Base-by-base conservation (phyloP, 2,113 vertebrate species). In the Macaca mulatta region DNA sequence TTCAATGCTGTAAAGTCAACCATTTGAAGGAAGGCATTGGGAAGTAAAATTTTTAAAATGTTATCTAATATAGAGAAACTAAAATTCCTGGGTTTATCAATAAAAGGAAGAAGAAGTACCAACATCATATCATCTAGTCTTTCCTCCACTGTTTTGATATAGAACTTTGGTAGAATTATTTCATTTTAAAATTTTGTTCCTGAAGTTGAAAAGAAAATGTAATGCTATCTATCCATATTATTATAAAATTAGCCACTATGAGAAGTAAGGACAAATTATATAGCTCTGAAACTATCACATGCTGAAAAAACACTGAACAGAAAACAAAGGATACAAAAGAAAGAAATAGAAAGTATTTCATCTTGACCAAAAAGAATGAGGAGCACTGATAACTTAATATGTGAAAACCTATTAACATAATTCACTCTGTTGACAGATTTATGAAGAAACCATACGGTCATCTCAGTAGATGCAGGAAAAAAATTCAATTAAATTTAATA, bases 271-370 rank as follows among this genome's bases (percentile, higher is more conserved):
- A 77, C 18, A 77, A 90, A 90, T 81, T 57, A 87, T 6, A 25
- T 40, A 35, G 18, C 22, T 69, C 50, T 89, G 92, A 82, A 89
- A 79, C 59, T 59, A 79, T 89, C 40, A 45, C 18, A 79, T 50
- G n/a, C 38, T 55, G 32, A 67, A 82, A 96, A 92, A n/a, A 67
- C 48, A 75, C 22, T 48, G 32, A 67, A 59, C 32, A 57, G 48
- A 78, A 82, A 82, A 78, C 50, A 48, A 92, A 92, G 94, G 74
- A 32, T 57, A 67, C 38, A 67, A 67, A 45, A 45, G 35, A n/a
- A 89, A 86, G 52, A 35, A 48, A 30, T 18, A 85, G 77, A 43
- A 85, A 89, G 3, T 25, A 85, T 77, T 96, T 91, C 27, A 57
- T 89, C n/a, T 17, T 27, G 16, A 80, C 40, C 18, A 7, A 72